These are phyloP conservation scores for Romanogobio albipinnatus DNA, from an alignment of 2,113 vertebrate genomes.

Conservation along the genomic window DNA sequence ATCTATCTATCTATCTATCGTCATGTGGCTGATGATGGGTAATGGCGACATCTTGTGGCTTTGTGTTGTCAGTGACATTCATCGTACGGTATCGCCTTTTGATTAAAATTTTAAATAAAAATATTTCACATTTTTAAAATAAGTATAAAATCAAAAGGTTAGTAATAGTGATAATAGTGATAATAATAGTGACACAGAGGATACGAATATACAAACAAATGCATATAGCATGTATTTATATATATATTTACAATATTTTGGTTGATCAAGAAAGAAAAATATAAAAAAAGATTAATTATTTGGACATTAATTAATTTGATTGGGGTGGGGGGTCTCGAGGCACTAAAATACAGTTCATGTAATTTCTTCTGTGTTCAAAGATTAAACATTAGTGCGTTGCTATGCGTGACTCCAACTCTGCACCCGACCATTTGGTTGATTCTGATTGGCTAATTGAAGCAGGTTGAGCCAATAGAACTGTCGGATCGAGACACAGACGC, in stretches of 20 bases:
- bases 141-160: background rate
- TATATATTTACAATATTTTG: too few relatives aligned
- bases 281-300: background rate
- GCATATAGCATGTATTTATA: background rate
- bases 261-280: background rate
- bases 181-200: background rate
- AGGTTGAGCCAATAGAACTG: slow-evolving; percentile 46
- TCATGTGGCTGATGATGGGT: background rate
- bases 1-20: slow-evolving; percentile 33
- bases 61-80: background rate
- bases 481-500: background rate
- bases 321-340: background rate
- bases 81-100: background rate
- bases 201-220: background rate
- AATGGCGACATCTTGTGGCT: slow-evolving; percentile 39
- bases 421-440: background rate
- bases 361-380: background rate
- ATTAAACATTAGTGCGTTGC: background rate
- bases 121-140: background rate
- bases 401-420: background rate
- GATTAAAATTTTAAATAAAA: background rate
- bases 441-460: slow-evolving; percentile 48
- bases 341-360: background rate
- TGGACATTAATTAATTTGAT: background rate
- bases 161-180: background rate